Conservation (phyloP, 2,113 vertebrate species). For the Grammomys dolichurus region DNA sequence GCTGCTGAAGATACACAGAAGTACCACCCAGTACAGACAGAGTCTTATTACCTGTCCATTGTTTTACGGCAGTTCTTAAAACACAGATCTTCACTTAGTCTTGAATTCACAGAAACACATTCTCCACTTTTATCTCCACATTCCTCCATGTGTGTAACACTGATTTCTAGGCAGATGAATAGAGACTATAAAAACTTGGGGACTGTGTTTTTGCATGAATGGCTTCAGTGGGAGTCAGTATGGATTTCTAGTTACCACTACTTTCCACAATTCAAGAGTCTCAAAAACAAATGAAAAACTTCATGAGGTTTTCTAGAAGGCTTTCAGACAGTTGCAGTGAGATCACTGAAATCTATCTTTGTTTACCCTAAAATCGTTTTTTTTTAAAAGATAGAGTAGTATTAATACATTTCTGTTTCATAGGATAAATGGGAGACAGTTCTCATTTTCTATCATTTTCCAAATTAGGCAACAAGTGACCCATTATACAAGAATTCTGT, state of each 20-base stretch:
- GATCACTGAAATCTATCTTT: background rate
- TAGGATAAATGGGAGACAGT: background rate
- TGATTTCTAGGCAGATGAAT: background rate
- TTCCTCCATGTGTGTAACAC: conserved; percentile 8
- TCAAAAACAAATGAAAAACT: conserved; percentile 52
- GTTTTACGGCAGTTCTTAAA: background rate
- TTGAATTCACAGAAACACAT: background rate
- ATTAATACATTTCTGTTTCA: background rate
- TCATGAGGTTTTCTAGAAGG: conserved; percentile 54
- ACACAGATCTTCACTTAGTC: background rate
- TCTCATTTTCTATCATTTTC: background rate
- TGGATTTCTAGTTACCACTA: conserved; percentile 42
- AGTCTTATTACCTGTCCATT: background rate
- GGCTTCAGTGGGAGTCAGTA: conserved; percentile 22
- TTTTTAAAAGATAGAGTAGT: background rate
- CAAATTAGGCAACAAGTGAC: background rate
- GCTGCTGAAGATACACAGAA: background rate
- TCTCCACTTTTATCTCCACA: conserved; percentile 47
- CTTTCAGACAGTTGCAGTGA: conserved; percentile 44
- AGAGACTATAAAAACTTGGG: conserved; percentile 41
- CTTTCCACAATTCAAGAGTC: conserved; percentile 12
- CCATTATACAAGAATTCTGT: background rate
- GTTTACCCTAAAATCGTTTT: background rate
- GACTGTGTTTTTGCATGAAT: background rate
- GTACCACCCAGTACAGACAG: rapidly evolving